Conservation (phyloP, 2,888 invertebrate species). For the Tachystola acroxantha region DNA sequence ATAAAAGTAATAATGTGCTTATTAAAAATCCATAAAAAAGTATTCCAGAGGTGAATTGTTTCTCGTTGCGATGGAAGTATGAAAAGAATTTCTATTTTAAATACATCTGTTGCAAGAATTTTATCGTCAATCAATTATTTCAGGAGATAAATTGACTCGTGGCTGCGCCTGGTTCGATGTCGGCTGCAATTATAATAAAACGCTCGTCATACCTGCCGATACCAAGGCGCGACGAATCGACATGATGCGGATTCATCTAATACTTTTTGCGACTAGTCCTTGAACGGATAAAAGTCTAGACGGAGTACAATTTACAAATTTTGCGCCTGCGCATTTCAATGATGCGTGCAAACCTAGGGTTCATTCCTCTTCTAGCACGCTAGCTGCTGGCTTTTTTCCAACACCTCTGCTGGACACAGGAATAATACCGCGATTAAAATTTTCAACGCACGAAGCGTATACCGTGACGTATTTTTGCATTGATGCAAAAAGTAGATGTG, state of each 20-base stretch:
- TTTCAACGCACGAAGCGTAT: constrained; percentile 58
- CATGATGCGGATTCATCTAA: constrained; percentile 37
- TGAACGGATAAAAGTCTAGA: constrained; percentile 66
- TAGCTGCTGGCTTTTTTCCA: constrained; percentile 39
- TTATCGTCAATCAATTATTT: constrained; percentile 4
- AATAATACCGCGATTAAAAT: constrained; percentile 56
- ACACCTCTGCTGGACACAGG: constrained; percentile 35
- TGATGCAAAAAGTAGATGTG: constrained; percentile 53
- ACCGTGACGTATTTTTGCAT: constrained; percentile 60
- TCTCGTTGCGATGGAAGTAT: background rate
- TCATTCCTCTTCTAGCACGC: constrained; percentile 55
- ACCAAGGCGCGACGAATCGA: constrained; percentile 52
- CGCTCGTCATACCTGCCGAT: constrained; percentile 20
- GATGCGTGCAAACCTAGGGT: constrained; percentile 58
- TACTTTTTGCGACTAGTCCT: constrained; percentile 47
- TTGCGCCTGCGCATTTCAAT: constrained; percentile 68
- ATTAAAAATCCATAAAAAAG: no score
- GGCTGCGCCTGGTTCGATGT: constrained; percentile 37
- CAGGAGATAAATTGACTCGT: constrained; percentile 1
- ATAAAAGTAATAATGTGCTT: no score
- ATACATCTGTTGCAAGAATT: background rate
- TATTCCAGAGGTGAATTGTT: no score
- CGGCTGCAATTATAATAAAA: constrained; percentile 38
- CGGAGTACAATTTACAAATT: constrained; percentile 65
- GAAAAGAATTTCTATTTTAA: no score